Percentiles rank a stretch among this genome's conserved stretches.
Evolutionary conservation across 1,140 invertebrate species (phyloP).

Genomic region (Mesaphorura yosii): DNA sequence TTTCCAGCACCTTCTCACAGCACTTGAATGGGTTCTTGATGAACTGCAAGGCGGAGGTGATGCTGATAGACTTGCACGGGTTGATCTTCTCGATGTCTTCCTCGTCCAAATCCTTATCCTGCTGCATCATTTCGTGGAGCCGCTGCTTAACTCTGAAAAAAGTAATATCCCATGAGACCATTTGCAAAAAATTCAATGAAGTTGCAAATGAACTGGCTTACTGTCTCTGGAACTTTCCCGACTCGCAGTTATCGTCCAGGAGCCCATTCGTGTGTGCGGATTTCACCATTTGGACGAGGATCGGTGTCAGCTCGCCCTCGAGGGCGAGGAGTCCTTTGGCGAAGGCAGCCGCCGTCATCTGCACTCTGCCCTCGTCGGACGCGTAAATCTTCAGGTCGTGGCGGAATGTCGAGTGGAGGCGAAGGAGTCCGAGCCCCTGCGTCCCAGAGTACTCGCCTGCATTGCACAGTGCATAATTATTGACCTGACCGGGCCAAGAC

Average conservation of each 20-base stretch:
- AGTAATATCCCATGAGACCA: not conserved
- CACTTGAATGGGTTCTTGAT: conserved; percentile 92
- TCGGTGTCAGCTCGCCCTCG: conserved; percentile 96
- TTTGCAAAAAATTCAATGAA: conserved; percentile 2
- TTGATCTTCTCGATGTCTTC: conserved; percentile 80
- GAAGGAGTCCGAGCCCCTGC: conserved; percentile 78
- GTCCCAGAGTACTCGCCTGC: conserved; percentile 76
- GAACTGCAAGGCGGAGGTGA: conserved; percentile 79
- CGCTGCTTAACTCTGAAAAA: conserved; percentile 76
- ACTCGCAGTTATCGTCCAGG: conserved; percentile 94
- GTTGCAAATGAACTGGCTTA: conserved; percentile 43
- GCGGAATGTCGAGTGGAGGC: conserved; percentile 93
- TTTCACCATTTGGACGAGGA: conserved; percentile 99
- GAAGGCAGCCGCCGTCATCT: conserved; percentile 99
- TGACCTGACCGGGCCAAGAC: too few species aligned
- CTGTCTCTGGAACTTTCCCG: conserved; percentile 90
- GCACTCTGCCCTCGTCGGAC: conserved; percentile 95
- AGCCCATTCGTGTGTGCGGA: conserved; percentile 92
- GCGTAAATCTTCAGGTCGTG: conserved; percentile 99
- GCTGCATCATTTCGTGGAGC: conserved; percentile 83
- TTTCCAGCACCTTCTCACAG: conserved; percentile 74
- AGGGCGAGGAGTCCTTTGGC: conserved; percentile 93
- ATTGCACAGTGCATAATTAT: too few species aligned
- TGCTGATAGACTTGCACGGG: conserved; percentile 74
- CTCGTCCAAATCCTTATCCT: conserved; percentile 72